Percentiles rank a stretch among this genome's conserved stretches.
phyloP scores from a whole-genome alignment of 2,113 vertebrate species.

The Nothocercus julius region DNA sequence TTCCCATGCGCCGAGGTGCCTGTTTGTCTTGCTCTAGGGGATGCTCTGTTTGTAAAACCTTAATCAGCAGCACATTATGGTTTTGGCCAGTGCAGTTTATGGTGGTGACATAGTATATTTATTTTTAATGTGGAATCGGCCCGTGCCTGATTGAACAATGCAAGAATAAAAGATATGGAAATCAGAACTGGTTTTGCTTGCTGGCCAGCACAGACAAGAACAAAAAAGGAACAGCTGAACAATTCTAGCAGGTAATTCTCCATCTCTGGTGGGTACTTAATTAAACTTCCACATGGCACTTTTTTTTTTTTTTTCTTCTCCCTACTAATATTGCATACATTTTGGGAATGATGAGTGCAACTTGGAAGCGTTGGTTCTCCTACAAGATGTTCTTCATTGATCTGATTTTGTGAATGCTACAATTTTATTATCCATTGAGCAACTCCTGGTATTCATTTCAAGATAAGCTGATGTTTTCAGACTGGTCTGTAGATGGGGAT shows the following conservation, averaged over 20 bases:
- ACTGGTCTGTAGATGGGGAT: not conserved
- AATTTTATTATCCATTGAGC: conserved; percentile 63
- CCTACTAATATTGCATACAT: not conserved
- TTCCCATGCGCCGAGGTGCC: not conserved
- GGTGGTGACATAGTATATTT: conserved; percentile 41
- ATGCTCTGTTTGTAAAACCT: conserved; percentile 27
- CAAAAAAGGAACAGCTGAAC: not conserved
- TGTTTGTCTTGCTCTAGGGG: not conserved
- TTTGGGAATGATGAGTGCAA: not conserved
- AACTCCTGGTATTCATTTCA: conserved; percentile 25
- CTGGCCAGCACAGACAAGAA: conserved; percentile 25
- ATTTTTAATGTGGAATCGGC: conserved; percentile 10
- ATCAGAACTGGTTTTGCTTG: conserved; percentile 66
- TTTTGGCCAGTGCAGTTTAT: conserved; percentile 15
- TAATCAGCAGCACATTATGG: not conserved
- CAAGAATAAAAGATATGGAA: conserved; percentile 44
- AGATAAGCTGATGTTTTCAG: conserved; percentile 8
- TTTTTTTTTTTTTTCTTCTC: not conserved
- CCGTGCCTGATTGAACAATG: not conserved
- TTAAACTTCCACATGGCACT: not conserved
- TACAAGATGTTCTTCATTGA: conserved; percentile 60
- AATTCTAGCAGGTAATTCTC: conserved; percentile 23
- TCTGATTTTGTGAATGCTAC: conserved; percentile 58
- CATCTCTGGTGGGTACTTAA: conserved; percentile 7
- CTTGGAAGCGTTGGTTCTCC: conserved; percentile 53